Evolutionary conservation across 1,140 invertebrate species (phyloP).

Genomic region (Pogonomyrmex californicus): DNA sequence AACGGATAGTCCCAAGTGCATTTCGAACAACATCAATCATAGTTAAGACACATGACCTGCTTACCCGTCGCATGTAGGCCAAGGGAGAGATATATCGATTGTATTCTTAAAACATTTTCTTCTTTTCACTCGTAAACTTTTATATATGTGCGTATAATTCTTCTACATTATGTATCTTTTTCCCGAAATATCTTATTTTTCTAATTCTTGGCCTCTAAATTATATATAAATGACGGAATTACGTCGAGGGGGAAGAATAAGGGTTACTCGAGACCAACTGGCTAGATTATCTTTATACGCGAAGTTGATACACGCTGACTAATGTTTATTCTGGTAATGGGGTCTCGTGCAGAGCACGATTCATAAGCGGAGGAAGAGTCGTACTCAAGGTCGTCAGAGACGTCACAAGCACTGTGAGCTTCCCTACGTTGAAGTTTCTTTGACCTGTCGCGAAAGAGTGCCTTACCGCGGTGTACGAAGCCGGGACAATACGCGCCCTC

Average conservation of each 20-base stretch:
- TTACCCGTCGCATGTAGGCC: slow-evolving; percentile 37
- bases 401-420: slow-evolving; percentile 47
- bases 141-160: neutral
- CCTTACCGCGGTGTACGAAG: slow-evolving; percentile 36
- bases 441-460: slow-evolving; percentile 58
- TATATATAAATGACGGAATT: neutral
- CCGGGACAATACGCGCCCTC: slow-evolving; percentile 40
- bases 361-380: slow-evolving; percentile 41
- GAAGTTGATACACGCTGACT: neutral
- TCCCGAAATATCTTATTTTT: neutral
- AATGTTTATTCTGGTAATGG: slow-evolving; percentile 49
- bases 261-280: neutral
- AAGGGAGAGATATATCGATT: slow-evolving; percentile 53
- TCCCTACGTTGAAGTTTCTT: slow-evolving; percentile 55
- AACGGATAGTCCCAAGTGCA: neutral
- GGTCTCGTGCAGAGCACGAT: slow-evolving; percentile 10
- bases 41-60: slow-evolving; percentile 32
- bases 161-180: slow-evolving; percentile 2
- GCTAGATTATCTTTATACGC: slow-evolving; percentile 5
- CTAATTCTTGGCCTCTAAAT: neutral
- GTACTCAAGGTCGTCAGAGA: slow-evolving; percentile 59
- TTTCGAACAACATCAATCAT: slow-evolving; percentile 35
- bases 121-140: neutral
- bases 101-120: slow-evolving; percentile 11
- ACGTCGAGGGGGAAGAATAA: neutral